Evolutionary conservation across 1,140 invertebrate species (phyloP).

Genomic region (Parasteatoda tepidariorum): DNA sequence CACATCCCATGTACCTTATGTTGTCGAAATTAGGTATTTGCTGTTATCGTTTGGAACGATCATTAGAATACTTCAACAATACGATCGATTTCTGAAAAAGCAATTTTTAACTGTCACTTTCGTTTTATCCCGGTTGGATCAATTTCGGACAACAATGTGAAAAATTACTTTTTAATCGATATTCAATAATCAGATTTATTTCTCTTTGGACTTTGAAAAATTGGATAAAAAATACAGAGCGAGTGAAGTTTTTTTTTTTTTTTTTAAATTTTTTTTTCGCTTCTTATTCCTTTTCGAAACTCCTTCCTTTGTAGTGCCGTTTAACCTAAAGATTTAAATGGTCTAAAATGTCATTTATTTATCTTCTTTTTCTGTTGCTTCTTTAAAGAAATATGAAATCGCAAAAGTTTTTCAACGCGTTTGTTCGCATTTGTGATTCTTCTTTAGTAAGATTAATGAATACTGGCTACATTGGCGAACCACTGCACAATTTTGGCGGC

Average conservation of each 20-base stretch:
- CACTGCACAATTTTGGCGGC: too few species aligned
- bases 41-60: constrained; percentile 57
- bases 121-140: constrained; percentile 51
- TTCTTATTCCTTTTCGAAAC: background rate
- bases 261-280: too few species aligned
- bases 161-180: constrained; percentile 62
- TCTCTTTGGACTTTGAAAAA: constrained; percentile 49
- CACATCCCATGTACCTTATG: background rate
- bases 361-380: background rate
- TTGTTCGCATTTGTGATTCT: too few species aligned
- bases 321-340: constrained; percentile 59
- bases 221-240: constrained; percentile 12
- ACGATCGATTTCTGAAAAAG: constrained; percentile 47
- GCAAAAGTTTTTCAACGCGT: too few species aligned
- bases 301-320: constrained; percentile 3
- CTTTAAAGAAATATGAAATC: background rate
- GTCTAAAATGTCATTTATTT: constrained; percentile 24
- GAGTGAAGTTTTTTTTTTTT: too few species aligned
- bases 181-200: constrained; percentile 60
- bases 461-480: too few species aligned
- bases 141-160: constrained; percentile 61
- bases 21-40: constrained; percentile 56
- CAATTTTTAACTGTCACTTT: constrained; percentile 61
- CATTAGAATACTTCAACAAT: constrained; percentile 51
- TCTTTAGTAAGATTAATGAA: too few species aligned